Conservation (phyloP, 2,797 vertebrate genomes). For the Pangasius krempfi region DNA sequence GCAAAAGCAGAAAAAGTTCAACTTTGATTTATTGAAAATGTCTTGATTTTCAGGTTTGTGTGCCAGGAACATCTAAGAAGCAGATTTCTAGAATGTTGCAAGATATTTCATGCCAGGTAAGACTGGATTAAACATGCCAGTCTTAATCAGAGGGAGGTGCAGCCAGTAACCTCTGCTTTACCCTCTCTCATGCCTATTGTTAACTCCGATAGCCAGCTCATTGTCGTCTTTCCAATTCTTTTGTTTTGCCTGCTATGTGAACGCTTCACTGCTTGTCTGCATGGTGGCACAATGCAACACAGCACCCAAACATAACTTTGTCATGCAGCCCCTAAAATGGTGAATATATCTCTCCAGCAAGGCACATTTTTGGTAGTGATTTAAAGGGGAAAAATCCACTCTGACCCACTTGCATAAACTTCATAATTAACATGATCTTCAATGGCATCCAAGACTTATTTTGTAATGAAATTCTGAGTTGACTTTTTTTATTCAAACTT, state of each 20-base stretch:
- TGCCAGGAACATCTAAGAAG: constrained; percentile 1
- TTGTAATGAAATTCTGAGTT: background rate
- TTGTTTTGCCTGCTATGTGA: background rate
- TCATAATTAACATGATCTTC: background rate
- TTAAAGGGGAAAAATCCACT: background rate
- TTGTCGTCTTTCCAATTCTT: background rate
- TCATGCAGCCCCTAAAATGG: background rate
- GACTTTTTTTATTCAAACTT: background rate
- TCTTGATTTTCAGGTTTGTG: constrained; percentile 28
- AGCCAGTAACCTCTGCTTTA: background rate
- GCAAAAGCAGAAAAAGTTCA: too few species aligned
- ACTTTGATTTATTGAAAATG: constrained; percentile 9
- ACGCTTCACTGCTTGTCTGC: background rate
- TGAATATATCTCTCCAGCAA: background rate
- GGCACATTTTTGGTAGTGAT: background rate
- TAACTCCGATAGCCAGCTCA: background rate
- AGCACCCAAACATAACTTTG: background rate
- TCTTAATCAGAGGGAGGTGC: background rate
- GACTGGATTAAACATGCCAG: constrained; percentile 7
- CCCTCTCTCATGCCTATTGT: background rate
- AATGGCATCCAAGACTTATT: background rate
- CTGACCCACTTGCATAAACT: background rate
- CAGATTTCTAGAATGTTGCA: constrained; percentile 8
- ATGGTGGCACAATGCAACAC: background rate
- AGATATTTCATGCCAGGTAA: background rate